Evolutionary conservation across 2,888 invertebrate species (phyloP).

Genomic region (Bhutanitis thaidina): DNA sequence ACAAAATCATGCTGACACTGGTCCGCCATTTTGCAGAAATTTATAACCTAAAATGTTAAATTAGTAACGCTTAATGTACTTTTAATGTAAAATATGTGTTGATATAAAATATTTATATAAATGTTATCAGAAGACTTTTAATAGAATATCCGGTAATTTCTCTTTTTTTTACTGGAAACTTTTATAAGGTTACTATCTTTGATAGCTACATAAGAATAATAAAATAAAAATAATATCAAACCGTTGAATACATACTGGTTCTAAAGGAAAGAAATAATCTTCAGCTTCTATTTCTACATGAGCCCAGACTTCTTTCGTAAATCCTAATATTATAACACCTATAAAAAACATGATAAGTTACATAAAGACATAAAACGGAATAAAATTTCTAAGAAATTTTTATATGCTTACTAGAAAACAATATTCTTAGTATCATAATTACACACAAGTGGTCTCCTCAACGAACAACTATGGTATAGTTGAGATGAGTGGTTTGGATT

Average conservation of each 20-base stretch:
- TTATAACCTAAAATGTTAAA: constrained; percentile 48
- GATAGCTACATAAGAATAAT: too few relatives aligned
- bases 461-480: constrained; percentile 39
- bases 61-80: background rate
- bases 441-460: constrained; percentile 33
- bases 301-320: constrained; percentile 51
- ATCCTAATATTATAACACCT: constrained; percentile 55
- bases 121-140: too few relatives aligned
- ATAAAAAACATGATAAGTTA: constrained; percentile 3
- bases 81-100: too few relatives aligned
- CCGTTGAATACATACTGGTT: constrained; percentile 45
- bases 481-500: constrained; percentile 30
- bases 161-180: too few relatives aligned
- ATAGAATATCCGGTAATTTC: too few relatives aligned
- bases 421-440: constrained; percentile 53
- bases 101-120: background rate
- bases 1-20: constrained; percentile 70
- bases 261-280: constrained; percentile 71
- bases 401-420: constrained; percentile 49
- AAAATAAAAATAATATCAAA: too few relatives aligned
- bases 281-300: constrained; percentile 73
- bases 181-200: too few relatives aligned
- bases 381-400: background rate
- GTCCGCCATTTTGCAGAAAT: constrained; percentile 70
- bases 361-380: too few relatives aligned